phyloP scores from a whole-genome alignment of 2,113 vertebrate genomes.

The Clarias batrachus region DNA sequence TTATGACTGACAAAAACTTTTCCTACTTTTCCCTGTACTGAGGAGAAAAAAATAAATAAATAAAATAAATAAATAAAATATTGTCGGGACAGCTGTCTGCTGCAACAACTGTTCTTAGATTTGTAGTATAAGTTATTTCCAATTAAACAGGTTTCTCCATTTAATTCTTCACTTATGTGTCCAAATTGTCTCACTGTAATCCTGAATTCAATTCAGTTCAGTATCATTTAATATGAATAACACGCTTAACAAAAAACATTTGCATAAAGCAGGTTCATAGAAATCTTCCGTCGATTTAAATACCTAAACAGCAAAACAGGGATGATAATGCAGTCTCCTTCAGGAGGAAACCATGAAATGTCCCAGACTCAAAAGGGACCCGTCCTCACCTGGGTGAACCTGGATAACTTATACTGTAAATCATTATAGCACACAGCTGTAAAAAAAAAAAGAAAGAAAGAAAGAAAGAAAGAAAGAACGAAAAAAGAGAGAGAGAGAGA shows the following conservation, averaged over 20 bases:
- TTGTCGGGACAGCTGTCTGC: neutral
- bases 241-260: neutral
- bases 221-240: neutral
- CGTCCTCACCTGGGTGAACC: neutral
- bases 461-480: neutral
- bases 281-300: neutral
- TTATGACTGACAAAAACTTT: neutral
- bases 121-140: neutral
- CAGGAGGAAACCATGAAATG: neutral
- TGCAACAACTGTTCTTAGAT: conserved; percentile 10
- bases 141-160: neutral
- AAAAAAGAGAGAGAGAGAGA: too few relatives aligned
- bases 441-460: neutral
- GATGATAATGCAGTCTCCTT: neutral
- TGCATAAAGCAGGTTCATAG: neutral
- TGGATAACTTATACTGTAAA: neutral
- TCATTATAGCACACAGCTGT: neutral
- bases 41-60: too few relatives aligned
- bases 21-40: neutral
- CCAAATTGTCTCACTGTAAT: neutral
- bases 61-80: neutral
- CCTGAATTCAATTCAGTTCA: neutral
- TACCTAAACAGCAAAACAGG: neutral
- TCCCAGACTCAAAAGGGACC: neutral
- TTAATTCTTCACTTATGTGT: neutral